These are phyloP conservation scores for Synanthedon myopaeformis DNA, from an alignment of 2,888 invertebrate species.

Conservation along the genomic window DNA sequence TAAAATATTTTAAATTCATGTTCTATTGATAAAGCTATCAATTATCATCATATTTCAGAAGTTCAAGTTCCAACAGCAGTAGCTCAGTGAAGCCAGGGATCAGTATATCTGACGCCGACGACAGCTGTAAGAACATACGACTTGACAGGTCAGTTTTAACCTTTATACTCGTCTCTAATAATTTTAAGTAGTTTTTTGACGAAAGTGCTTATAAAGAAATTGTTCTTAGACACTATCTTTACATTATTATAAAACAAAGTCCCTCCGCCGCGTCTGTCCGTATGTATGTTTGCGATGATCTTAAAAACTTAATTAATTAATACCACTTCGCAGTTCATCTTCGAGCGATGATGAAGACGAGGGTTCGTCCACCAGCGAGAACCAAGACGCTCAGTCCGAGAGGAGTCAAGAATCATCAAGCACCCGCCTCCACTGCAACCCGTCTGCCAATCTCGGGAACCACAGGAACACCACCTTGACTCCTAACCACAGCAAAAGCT, in stretches of 20 bases:
- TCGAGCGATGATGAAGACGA: slow-evolving; percentile 78
- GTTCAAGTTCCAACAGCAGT: slow-evolving; percentile 44
- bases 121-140: slow-evolving; percentile 61
- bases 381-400: slow-evolving; percentile 52
- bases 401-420: slow-evolving; percentile 46
- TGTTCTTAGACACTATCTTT: too few relatives aligned
- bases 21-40: too few relatives aligned
- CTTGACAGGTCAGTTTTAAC: slow-evolving; percentile 46
- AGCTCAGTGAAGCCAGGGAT: slow-evolving; percentile 68
- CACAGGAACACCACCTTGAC: slow-evolving; percentile 29
- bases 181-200: too few relatives aligned
- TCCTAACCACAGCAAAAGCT: slow-evolving; percentile 54
- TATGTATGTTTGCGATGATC: too few relatives aligned
- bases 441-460: slow-evolving; percentile 26
- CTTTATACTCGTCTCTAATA: not conserved
- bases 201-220: too few relatives aligned
- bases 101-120: slow-evolving; percentile 74
- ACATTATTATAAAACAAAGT: too few relatives aligned
- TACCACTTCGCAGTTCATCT: slow-evolving; percentile 69
- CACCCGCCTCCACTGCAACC: slow-evolving; percentile 27
- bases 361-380: slow-evolving; percentile 61
- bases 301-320: too few relatives aligned
- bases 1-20: too few relatives aligned
- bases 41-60: slow-evolving; percentile 25
- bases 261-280: too few relatives aligned